These are phyloP conservation scores for Meteorus colon DNA, from an alignment of 2,888 invertebrate genomes.

Conservation along the genomic window DNA sequence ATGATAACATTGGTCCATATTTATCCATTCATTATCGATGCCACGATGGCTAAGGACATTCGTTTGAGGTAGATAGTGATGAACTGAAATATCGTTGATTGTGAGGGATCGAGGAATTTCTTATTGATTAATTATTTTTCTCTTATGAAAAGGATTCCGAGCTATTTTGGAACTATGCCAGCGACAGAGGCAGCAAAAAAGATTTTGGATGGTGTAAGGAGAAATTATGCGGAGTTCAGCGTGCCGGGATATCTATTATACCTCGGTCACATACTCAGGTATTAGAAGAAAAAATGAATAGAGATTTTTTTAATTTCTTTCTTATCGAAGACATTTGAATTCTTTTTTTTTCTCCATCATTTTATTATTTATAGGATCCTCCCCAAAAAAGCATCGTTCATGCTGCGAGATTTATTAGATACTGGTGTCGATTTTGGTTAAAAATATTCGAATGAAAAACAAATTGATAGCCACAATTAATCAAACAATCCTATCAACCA, in stretches of 20 bases:
- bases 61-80: conserved; percentile 74
- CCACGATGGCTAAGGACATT: conserved; percentile 75
- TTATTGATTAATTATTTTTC: background rate
- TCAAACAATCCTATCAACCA: background rate
- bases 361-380: conserved; percentile 73
- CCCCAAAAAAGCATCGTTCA: conserved; percentile 77
- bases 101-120: background rate
- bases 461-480: background rate
- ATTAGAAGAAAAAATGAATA: conserved; percentile 35
- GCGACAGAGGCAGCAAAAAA: conserved; percentile 76
- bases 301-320: background rate
- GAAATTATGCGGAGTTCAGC: conserved; percentile 79
- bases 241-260: conserved; percentile 78
- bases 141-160: conserved; percentile 76
- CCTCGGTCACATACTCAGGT: conserved; percentile 76
- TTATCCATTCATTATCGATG: conserved; percentile 79
- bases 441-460: conserved; percentile 42
- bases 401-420: conserved; percentile 78
- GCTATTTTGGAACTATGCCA: conserved; percentile 79
- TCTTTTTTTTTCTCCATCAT: conserved; percentile 10
- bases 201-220: conserved; percentile 78
- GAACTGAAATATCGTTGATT: background rate
- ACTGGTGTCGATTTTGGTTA: conserved; percentile 80
- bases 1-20: conserved; percentile 78
- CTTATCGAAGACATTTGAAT: background rate